A percentile compares a stretch with the other conserved stretches of the same genome.
Conservation (phyloP, 1,140 invertebrate genomes). For the Achatina immaculata region DNA sequence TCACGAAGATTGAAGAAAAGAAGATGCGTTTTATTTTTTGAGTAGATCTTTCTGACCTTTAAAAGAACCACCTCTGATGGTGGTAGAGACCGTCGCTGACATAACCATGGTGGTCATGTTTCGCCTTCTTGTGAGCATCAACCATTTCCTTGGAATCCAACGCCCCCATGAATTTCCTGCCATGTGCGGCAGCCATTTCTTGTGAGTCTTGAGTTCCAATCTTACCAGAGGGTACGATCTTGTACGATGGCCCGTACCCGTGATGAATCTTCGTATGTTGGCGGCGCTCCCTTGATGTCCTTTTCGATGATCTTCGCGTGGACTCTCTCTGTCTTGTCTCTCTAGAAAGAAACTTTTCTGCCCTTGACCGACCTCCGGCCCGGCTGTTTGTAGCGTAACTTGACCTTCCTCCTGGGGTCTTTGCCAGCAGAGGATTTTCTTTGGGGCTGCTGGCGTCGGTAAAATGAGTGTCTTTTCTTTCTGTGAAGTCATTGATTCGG, state of each 20-base stretch:
- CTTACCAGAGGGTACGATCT: background rate
- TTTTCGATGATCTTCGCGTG: background rate
- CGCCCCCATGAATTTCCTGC: background rate
- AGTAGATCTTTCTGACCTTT: too few relatives aligned
- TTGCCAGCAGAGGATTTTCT: background rate
- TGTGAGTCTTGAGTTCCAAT: background rate
- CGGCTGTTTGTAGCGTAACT: background rate
- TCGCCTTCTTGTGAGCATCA: background rate
- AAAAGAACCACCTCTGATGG: too few relatives aligned
- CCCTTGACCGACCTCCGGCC: background rate
- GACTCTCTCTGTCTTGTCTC: background rate
- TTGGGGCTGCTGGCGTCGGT: background rate
- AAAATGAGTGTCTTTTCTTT: background rate
- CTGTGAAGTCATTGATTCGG: background rate
- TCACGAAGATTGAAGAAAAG: too few relatives aligned
- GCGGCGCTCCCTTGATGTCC: background rate
- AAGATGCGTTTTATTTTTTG: too few relatives aligned
- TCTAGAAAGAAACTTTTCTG: background rate
- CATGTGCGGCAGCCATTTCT: background rate
- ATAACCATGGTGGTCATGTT: background rate
- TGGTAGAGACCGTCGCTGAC: background rate
- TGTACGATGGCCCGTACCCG: background rate
- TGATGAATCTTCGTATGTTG: background rate
- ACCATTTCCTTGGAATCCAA: conserved; percentile 17
- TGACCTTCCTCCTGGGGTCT: background rate